Evolutionary conservation across 2,888 invertebrate species (phyloP), one percentile per base, ranked within the genome.

Genomic region (Dromius quadrimaculatus): DNA sequence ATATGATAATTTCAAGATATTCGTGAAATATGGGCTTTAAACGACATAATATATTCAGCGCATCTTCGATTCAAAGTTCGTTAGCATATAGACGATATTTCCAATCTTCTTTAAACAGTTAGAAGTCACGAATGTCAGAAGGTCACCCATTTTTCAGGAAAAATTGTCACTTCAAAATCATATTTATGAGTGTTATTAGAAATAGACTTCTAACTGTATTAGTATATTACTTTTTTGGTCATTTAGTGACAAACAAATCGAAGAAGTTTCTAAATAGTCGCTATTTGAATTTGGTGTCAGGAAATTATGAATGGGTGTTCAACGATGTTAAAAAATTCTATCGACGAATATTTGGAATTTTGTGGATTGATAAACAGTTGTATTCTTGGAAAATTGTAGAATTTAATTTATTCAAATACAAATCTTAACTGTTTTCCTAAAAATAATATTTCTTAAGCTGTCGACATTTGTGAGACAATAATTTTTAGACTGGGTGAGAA

Each of bases 161-260:
- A 50, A 57, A 57, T 54, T 62, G 62, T 50, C 65, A 65, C 50
- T 22, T 38, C 38, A 59, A 59, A 34, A 54, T 66, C 41, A 66
- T 66, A 66, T 66, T 66, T 66, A 66, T 66, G 66, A 57, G 66
- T 57, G 38, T 54, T 66, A 66, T 66, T 57, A 66, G 50, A 50
- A 22, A 9, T 34, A 20, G 65, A 36, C 28, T 32, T 11, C 36
- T n/a, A 1, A 36, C 36, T 36, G 11, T 54, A n/a, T n/a, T n/a
- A n/a, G n/a, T n/a, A n/a, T n/a, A 41, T 8, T 41, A 41, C 6
- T 41, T 8, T 6, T 2, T 41, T 6, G 15, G 6, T 13, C 41
- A 8, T 17, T n/a, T n/a, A n/a, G 4, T 41, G 1, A 41, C 34
- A 32, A 6, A 32, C 9, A 32, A 32, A n/a, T n/a, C n/a, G 34